A percentile compares a stretch with the other conserved stretches of the same genome.
phyloP scores from a whole-genome alignment of 2,113 vertebrate species.

The Arvicanthis niloticus region DNA sequence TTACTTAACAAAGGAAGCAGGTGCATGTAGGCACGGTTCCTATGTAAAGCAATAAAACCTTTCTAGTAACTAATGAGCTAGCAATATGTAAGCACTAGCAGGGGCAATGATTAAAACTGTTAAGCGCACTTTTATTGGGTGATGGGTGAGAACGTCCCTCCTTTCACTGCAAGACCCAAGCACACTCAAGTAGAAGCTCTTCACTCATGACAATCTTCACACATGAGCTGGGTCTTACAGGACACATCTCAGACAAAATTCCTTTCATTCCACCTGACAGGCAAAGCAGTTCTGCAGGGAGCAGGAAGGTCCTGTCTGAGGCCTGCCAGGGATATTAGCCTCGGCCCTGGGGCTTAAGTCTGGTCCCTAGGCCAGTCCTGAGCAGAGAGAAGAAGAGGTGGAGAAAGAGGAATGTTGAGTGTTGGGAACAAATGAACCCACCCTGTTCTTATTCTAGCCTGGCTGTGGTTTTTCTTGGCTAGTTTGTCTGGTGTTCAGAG shows the following conservation, averaged over 20 bases:
- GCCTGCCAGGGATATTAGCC: neutral
- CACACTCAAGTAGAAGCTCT: slow-evolving; percentile 12
- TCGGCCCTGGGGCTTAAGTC: neutral
- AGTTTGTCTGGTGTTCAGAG: neutral
- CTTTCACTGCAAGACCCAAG: neutral
- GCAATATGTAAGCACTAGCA: neutral
- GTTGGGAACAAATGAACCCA: neutral
- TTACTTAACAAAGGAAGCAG: neutral
- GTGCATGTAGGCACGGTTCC: neutral
- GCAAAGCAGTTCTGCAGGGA: neutral
- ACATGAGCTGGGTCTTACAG: neutral
- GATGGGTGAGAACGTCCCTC: neutral
- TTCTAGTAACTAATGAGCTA: neutral
- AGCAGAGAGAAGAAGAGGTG: neutral
- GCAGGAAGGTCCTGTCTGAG: neutral
- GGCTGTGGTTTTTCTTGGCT: slow-evolving; percentile 19
- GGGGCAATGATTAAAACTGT: neutral
- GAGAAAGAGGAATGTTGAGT: neutral
- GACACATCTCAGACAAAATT: slow-evolving; percentile 59
- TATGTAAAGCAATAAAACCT: neutral
- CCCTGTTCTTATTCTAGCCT: neutral
- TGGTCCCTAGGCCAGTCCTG: neutral
- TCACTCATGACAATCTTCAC: neutral
- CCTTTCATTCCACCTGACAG: slow-evolving; percentile 55
- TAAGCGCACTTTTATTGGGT: neutral